Conservation (phyloP, 2,113 vertebrate genomes). For the Ochotona curzoniae region DNA sequence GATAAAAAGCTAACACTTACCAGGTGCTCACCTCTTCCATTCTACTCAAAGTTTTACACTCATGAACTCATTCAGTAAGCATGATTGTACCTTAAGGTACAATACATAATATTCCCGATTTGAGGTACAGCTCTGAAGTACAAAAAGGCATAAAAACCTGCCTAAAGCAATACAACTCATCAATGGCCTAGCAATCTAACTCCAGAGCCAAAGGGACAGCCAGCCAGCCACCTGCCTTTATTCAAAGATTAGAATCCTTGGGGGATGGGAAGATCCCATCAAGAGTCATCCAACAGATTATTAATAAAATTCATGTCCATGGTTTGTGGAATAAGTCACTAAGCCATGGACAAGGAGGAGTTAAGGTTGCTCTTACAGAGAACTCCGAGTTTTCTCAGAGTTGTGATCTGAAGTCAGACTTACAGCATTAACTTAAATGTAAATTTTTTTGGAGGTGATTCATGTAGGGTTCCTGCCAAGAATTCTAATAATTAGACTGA, state of each 20-base stretch:
- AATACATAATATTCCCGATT: neutral
- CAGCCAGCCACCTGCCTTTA: neutral
- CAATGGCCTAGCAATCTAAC: neutral
- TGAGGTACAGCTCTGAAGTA: neutral
- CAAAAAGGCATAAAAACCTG: neutral
- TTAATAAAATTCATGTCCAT: neutral
- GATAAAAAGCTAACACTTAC: neutral
- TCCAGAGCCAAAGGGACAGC: neutral
- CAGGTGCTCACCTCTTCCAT: neutral
- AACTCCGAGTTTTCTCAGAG: slow-evolving; percentile 57
- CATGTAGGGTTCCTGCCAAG: slow-evolving; percentile 83
- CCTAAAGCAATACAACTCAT: neutral
- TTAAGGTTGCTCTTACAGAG: slow-evolving; percentile 62
- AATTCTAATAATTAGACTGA: slow-evolving; percentile 86
- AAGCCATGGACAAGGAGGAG: slow-evolving; percentile 22
- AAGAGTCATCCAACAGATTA: neutral
- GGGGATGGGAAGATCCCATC: neutral
- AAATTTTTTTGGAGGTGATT: slow-evolving; percentile 85
- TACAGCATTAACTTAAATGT: slow-evolving; percentile 71
- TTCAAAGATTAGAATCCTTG: neutral
- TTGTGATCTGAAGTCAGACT: slow-evolving; percentile 75
- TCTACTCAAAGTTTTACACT: neutral
- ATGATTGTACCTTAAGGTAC: neutral
- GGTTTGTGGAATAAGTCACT: neutral
- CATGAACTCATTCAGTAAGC: neutral